A percentile compares a stretch with the other conserved stretches of the same genome.
These are phyloP conservation scores for Phrynosoma blainvillii DNA, from an alignment of 2,113 vertebrate species.

Conservation along the genomic window DNA sequence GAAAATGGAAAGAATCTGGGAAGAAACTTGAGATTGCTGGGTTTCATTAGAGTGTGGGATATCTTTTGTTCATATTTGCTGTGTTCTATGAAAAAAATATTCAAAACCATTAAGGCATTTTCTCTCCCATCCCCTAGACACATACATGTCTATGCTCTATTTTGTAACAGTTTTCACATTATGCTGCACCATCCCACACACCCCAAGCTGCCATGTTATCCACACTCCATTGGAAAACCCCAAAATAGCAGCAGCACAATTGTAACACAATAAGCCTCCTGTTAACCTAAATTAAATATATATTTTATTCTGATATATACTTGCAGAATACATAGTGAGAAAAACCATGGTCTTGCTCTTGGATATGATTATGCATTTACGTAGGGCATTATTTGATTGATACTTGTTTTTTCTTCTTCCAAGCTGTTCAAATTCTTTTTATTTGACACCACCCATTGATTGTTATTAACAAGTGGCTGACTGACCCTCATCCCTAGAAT, in stretches of 20 bases:
- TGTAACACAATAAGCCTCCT: not conserved
- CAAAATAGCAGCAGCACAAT: not conserved
- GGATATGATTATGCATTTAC: not conserved
- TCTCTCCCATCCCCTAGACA: too few species aligned
- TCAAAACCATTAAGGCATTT: too few species aligned
- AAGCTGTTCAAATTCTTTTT: not conserved
- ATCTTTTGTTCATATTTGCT: too few species aligned
- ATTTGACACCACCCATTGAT: not conserved
- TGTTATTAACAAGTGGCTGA: not conserved
- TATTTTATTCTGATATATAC: not conserved
- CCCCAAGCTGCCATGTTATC: too few species aligned
- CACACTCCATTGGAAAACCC: constrained; percentile 23
- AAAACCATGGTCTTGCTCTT: not conserved
- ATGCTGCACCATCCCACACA: not conserved
- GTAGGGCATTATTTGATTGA: not conserved
- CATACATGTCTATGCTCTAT: not conserved
- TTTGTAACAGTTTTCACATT: not conserved
- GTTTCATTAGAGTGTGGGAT: too few species aligned
- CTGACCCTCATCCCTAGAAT: not conserved
- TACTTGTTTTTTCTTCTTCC: not conserved
- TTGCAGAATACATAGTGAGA: not conserved
- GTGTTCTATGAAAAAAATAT: too few species aligned
- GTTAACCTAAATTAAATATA: not conserved
- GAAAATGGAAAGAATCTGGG: not conserved
- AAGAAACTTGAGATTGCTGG: not conserved